Evolutionary conservation across 2,888 invertebrate species (phyloP), one percentile per base, ranked within the genome.

Genomic region (Bembecia ichneumoniformis): DNA sequence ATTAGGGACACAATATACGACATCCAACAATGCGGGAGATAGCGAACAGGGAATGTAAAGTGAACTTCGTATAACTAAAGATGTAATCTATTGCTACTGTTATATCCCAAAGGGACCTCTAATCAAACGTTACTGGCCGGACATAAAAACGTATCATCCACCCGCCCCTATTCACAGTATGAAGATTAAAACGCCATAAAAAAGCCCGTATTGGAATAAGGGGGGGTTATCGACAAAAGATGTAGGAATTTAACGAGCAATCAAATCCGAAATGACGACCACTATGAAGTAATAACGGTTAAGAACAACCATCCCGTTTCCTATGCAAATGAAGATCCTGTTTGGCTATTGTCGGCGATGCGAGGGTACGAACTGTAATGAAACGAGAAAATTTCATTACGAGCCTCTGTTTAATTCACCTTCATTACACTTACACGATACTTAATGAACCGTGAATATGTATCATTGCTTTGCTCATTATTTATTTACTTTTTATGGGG

Each of bases 111-210:
- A 52, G 53, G 53, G 52, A 49, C 47, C 51, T 51, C 52, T 52
- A 55, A 54, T 55, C 55, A 55, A 44, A 44, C 43, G 44, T 44
- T 46, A 49, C 35, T 43, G 50, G 35, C 45, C 43, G 51, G 44
- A 48, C 49, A 50, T 54, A 52, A 52, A 55, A 46, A 43, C 49
- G 46, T 45, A 28, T 28, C 50, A 46, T 40, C 40, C 40, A 14
- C 14, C 40, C 40, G 52, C 53, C 53, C 54, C 49, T 52, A 54
- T 55, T 44, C 44, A 44, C 44, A 15, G 47, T 48, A 46, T 51
- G 51, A 43, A 46, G 55, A 56, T 58, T 58, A 55, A 55, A 55
- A 51, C 43, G 52, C 51, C 52, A 49, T 58, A 58, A 57, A 56
- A 53, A 40, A 44, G 15, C 34, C 34, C 48, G 40, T 46, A 48